These are phyloP conservation scores for Meda fulgida DNA, from an alignment of 2,797 vertebrate genomes.

Conservation along the genomic window DNA sequence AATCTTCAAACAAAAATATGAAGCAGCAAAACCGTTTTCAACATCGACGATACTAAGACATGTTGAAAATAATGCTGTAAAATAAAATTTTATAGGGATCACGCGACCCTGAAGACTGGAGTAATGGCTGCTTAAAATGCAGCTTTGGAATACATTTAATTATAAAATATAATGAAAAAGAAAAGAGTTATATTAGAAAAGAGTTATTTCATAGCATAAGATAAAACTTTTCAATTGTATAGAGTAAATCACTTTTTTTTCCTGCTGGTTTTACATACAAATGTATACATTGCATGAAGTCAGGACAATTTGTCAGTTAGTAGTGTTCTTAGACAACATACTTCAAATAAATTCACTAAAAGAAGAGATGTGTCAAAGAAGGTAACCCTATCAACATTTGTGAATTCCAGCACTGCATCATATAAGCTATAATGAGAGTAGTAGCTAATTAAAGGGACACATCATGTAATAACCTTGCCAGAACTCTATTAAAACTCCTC, in stretches of 20 bases:
- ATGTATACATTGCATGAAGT: not conserved
- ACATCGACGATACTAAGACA: not conserved
- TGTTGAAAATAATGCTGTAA: no score
- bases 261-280: not conserved
- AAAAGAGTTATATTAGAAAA: no score
- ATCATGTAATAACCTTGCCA: slow-evolving; percentile 68
- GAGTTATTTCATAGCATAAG: not conserved
- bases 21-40: not conserved
- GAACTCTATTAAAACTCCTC: slow-evolving; percentile 62
- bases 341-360: slow-evolving; percentile 57
- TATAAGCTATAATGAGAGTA: slow-evolving; percentile 68
- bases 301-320: not conserved
- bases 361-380: slow-evolving; percentile 21
- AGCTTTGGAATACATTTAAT: no score
- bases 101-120: not conserved
- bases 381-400: slow-evolving; percentile 65
- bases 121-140: not conserved
- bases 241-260: not conserved
- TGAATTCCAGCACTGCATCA: slow-evolving; percentile 64
- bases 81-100: not conserved
- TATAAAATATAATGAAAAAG: no score
- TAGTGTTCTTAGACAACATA: not conserved
- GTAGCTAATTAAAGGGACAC: slow-evolving; percentile 74
- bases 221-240: not conserved
- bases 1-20: not conserved